Conservation (phyloP, 2,797 vertebrate genomes). For the Atherinosoma microstoma region DNA sequence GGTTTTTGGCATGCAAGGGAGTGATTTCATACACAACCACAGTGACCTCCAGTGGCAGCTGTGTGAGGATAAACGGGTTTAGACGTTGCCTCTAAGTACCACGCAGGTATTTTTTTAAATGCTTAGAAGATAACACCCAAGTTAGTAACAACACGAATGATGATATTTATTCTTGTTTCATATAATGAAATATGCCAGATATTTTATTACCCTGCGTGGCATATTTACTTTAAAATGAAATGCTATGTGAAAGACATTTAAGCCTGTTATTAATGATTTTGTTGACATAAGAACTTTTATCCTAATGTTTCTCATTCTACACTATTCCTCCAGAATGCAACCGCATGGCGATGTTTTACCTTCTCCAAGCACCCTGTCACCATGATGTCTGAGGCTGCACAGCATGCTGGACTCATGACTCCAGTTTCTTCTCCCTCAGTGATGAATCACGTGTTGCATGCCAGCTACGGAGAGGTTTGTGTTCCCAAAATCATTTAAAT, state of each 20-base stretch:
- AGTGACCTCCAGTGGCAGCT: slow-evolving; percentile 24
- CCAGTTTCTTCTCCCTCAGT: slow-evolving; percentile 86
- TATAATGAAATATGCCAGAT: too few relatives aligned
- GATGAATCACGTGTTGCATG: slow-evolving; percentile 92
- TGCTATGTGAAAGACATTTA: too few relatives aligned
- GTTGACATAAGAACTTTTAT: neutral
- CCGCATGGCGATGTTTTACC: slow-evolving; percentile 93
- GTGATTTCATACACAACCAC: neutral
- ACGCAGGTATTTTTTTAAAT: neutral
- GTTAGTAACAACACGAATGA: too few relatives aligned
- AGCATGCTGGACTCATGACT: slow-evolving; percentile 74
- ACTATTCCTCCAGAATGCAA: slow-evolving; percentile 84
- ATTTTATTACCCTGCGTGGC: too few relatives aligned
- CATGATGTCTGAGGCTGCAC: slow-evolving; percentile 65
- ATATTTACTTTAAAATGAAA: too few relatives aligned
- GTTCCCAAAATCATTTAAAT: slow-evolving; percentile 1
- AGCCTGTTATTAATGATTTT: too few relatives aligned
- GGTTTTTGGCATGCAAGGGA: too few relatives aligned
- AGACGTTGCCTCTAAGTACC: neutral
- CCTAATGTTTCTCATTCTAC: neutral
- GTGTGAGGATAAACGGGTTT: neutral
- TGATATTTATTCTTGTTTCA: too few relatives aligned
- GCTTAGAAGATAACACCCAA: neutral
- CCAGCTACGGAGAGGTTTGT: slow-evolving; percentile 90
- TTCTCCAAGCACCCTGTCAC: slow-evolving; percentile 89